Percentiles rank a stretch among this genome's conserved stretches.
Conservation (phyloP, 2,797 vertebrate genomes). For the Malurus leucopterus region DNA sequence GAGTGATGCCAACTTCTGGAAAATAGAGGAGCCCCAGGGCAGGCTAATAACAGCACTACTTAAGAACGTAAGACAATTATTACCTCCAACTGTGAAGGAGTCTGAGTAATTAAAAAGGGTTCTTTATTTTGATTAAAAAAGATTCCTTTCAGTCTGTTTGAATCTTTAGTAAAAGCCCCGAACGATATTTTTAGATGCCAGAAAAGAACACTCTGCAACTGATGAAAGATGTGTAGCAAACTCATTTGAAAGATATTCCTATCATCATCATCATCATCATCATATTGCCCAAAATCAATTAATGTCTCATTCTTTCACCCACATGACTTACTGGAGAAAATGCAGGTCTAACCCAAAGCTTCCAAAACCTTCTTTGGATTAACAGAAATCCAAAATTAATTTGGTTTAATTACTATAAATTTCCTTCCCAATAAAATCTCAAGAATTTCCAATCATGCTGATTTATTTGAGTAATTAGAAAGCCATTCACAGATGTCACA, state of each 20-base stretch:
- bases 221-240: not conserved
- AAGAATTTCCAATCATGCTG: conserved; percentile 82
- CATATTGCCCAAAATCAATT: conserved; percentile 31
- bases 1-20: conserved; percentile 66
- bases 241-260: not conserved
- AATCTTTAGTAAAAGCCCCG: conserved; percentile 73
- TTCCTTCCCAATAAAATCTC: conserved; percentile 81
- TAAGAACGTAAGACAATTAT: conserved; percentile 76
- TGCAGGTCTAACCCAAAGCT: conserved; percentile 30
- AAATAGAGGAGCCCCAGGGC: conserved; percentile 75
- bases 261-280: not conserved
- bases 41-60: conserved; percentile 78
- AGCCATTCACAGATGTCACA: conserved; percentile 78
- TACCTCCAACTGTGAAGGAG: conserved; percentile 78
- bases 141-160: conserved; percentile 76
- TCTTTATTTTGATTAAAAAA: conserved; percentile 82
- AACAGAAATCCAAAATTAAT: conserved; percentile 78
- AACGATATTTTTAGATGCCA: conserved; percentile 69
- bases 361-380: conserved; percentile 58
- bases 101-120: conserved; percentile 80
- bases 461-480: conserved; percentile 82
- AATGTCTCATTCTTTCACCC: conserved; percentile 32
- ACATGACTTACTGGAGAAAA: conserved; percentile 37
- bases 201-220: conserved; percentile 51
- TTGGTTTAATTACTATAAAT: conserved; percentile 81